Percentiles rank a stretch among this genome's conserved stretches.
Evolutionary conservation across 2,113 vertebrate species (phyloP).

Genomic region (Gila orcuttii): DNA sequence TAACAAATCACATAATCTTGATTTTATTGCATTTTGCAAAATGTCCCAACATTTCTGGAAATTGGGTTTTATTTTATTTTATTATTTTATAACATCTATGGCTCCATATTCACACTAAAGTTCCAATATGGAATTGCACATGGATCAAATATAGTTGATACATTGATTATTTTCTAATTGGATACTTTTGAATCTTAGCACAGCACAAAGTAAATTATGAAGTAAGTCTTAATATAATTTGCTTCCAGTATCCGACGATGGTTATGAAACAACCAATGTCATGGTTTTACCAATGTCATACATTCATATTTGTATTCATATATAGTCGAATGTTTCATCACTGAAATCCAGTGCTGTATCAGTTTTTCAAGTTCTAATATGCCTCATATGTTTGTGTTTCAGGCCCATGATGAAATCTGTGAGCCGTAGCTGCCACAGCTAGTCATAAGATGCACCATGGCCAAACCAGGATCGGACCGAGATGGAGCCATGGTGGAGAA

Average conservation of each 20-base stretch:
- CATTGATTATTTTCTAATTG: no score
- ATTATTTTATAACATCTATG: neutral
- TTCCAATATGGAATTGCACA: neutral
- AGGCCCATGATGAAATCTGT: conserved; percentile 91
- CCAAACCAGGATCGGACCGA: conserved; percentile 95
- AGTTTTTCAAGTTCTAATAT: neutral
- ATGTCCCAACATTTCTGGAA: no score
- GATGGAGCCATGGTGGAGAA: conserved; percentile 99
- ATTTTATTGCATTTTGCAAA: no score
- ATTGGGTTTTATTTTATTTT: no score
- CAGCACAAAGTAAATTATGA: no score
- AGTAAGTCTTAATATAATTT: neutral
- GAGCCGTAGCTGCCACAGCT: conserved; percentile 81
- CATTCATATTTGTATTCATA: neutral
- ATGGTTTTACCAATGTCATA: no score
- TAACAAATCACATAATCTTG: no score
- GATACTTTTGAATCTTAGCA: no score
- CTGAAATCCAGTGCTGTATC: no score
- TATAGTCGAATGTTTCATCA: neutral
- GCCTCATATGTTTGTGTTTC: conserved; percentile 61
- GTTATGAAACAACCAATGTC: no score
- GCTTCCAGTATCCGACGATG: neutral
- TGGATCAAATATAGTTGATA: no score
- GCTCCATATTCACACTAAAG: neutral
- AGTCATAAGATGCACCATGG: conserved; percentile 94